Evolutionary conservation across 2,888 invertebrate species (phyloP), one percentile per base, ranked within the genome.

Genomic region (Ophraella communa): DNA sequence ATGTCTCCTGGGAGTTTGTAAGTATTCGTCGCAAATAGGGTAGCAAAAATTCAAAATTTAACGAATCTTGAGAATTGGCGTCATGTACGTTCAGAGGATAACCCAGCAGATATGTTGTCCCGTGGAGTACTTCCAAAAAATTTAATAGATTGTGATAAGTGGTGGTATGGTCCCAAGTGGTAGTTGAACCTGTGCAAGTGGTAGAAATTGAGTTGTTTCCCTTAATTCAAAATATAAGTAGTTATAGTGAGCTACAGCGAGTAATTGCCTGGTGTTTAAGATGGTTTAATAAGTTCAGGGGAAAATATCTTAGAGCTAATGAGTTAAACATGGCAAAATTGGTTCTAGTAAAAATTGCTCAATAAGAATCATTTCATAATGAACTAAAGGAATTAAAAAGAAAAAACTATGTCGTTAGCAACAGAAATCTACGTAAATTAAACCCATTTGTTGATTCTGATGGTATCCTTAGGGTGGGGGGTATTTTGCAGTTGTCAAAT

Each of bases 1-100:
- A 59, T 35, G 2, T 1, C 52, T n/a, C 52, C 62, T 21, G 62
- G 55, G 23, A 18, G 14, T 20, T 33, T 67, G 21, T 59, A 65
- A 47, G 55, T 59, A 27, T 65, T 67, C 57, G 65, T 67, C 3
- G 62, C 62, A 1, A 65, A 67, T 65, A 62, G 67, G 3, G 64
- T 64, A 14, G 18, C 39, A 4, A 10, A 3, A 11, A 64, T 67
- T 39, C 56, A 67, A 47, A 62, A 67, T 35, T 14, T 62, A 4
- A 27, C 54, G n/a, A 23, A 51, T n/a, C 8, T 49, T 11, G 20
- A 30, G 21, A 10, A 56, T 11, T 68, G 68, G 68, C 62, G 61
- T 42, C 61, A 68, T 30, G 68, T 68, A 10, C 58, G 61, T 7
- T 57, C 63, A 18, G 18, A 18, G 20, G 20, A 11, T 1, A 52